These are phyloP conservation scores for Hypomesus transpacificus DNA, from an alignment of 2,113 vertebrate species.

Conservation along the genomic window DNA sequence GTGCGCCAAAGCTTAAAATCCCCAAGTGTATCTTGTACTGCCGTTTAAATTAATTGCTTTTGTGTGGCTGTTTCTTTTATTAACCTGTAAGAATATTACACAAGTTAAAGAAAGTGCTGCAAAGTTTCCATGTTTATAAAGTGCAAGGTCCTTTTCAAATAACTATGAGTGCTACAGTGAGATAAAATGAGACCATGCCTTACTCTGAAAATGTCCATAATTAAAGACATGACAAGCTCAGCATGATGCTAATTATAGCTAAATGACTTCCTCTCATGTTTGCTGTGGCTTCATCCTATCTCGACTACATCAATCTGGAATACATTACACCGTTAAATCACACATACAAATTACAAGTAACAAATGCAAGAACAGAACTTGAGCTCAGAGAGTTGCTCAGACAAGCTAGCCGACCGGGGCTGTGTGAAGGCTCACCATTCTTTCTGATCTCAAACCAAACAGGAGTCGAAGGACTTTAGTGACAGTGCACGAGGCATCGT, in stretches of 20 bases:
- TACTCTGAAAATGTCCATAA: constrained; percentile 11
- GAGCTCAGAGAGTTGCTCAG: constrained; percentile 30
- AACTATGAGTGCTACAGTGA: not conserved
- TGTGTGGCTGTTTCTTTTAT: too few relatives aligned
- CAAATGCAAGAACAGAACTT: constrained; percentile 11
- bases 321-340: constrained; percentile 47
- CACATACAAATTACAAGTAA: constrained; percentile 38
- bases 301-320: constrained; percentile 42
- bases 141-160: not conserved
- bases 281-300: constrained; percentile 33
- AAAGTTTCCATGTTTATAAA: too few relatives aligned
- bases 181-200: not conserved
- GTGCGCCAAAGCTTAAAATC: not conserved
- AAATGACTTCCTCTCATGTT: constrained; percentile 33
- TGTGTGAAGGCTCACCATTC: constrained; percentile 49
- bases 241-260: constrained; percentile 40
- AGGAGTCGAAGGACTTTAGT: too few relatives aligned
- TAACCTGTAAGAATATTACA: too few relatives aligned
- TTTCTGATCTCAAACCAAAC: constrained; percentile 15
- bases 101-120: too few relatives aligned
- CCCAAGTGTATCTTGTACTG: too few relatives aligned
- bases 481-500: too few relatives aligned
- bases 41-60: too few relatives aligned
- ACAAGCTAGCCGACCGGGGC: constrained; percentile 1
- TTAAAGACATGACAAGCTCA: constrained; percentile 27